phyloP scores from a whole-genome alignment of 2,888 invertebrate species.

The Trichopoda pennipes region DNA sequence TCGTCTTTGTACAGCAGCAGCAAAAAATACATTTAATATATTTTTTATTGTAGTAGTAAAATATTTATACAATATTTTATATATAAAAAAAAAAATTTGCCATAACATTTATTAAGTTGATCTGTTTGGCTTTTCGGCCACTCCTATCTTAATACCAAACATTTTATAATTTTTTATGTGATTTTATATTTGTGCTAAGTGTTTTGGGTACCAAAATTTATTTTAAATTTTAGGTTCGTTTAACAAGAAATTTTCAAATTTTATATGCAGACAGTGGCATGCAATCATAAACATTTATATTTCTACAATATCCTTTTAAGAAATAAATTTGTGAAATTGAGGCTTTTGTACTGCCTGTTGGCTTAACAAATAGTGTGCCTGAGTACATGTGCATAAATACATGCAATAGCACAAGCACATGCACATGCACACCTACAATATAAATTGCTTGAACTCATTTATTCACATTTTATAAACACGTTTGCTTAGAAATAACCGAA shows the following conservation, averaged over 20 bases:
- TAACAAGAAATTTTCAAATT: not conserved
- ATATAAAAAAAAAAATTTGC: not conserved
- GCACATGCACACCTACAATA: not conserved
- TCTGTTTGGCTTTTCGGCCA: not conserved
- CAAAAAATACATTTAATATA: no score
- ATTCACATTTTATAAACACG: not conserved
- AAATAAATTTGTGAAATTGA: not conserved
- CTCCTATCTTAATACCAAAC: not conserved
- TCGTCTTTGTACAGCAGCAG: no score
- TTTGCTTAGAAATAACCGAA: conserved; percentile 7
- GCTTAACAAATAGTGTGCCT: conserved; percentile 10
- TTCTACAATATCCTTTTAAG: not conserved
- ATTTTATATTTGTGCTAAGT: not conserved
- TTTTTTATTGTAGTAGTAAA: no score
- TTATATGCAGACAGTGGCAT: not conserved
- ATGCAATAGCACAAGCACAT: not conserved
- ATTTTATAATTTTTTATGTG: not conserved
- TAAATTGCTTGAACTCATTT: not conserved
- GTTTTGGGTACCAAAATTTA: not conserved
- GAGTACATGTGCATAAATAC: conserved; percentile 24
- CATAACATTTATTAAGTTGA: not conserved
- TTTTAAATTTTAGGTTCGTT: not conserved
- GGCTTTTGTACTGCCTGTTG: conserved; percentile 5
- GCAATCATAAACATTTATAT: not conserved
- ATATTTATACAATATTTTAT: not conserved